phyloP scores from a whole-genome alignment of 2,888 invertebrate genomes.

The Apamea monoglypha region DNA sequence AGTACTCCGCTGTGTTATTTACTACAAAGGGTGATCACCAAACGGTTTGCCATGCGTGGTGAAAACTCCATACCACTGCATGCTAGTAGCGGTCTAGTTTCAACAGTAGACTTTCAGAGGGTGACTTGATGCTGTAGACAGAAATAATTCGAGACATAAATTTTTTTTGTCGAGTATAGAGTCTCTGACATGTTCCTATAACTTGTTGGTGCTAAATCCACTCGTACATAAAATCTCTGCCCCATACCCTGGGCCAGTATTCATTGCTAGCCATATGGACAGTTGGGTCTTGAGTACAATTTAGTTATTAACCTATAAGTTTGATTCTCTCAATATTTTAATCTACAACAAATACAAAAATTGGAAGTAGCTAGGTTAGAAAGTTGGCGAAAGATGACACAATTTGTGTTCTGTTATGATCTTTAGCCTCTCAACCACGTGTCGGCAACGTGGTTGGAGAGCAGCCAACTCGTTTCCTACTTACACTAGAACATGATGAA shows the following conservation, averaged over 20 bases:
- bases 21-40: not conserved
- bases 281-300: constrained; percentile 81
- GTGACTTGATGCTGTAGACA: not conserved
- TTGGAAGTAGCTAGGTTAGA: not conserved
- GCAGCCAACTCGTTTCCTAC: constrained; percentile 35
- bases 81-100: not conserved
- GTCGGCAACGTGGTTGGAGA: constrained; percentile 46
- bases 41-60: not conserved
- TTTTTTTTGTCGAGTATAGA: constrained; percentile 83
- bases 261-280: constrained; percentile 82
- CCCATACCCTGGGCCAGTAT: constrained; percentile 82
- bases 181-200: constrained; percentile 83
- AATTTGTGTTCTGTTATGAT: constrained; percentile 31
- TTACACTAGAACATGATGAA: constrained; percentile 1
- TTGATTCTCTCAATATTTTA: not conserved
- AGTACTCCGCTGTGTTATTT: not conserved
- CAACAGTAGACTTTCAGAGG: too few relatives aligned
- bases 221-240: constrained; percentile 84
- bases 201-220: constrained; percentile 88
- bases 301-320: not conserved
- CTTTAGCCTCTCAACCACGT: constrained; percentile 30
- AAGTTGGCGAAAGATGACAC: constrained; percentile 14
- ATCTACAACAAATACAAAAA: not conserved
- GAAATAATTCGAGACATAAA: not conserved
- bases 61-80: not conserved